Conservation (phyloP, 1,140 invertebrate genomes). For the Adelges cooleyi region DNA sequence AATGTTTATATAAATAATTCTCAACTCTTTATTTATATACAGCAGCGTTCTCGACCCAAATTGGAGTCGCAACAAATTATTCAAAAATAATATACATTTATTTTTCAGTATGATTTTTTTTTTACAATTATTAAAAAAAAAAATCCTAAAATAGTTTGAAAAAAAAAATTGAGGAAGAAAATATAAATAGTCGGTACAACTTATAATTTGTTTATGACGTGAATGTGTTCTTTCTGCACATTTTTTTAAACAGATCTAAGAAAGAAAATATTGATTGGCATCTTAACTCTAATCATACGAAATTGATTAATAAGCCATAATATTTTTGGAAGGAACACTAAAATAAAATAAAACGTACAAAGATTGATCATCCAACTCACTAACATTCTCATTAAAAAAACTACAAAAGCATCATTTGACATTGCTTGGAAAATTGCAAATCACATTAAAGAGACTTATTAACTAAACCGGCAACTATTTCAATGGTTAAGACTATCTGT, state of each 20-base stretch:
- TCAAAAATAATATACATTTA: too few species aligned
- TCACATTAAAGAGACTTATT: not conserved
- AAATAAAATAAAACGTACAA: constrained; percentile 2
- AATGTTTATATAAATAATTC: too few species aligned
- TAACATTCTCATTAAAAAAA: not conserved
- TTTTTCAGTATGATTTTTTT: too few species aligned
- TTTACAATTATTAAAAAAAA: too few species aligned
- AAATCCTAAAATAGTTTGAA: too few species aligned
- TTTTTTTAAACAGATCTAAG: not conserved
- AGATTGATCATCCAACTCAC: not conserved
- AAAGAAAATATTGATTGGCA: not conserved
- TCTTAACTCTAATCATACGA: not conserved
- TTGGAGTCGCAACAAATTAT: too few species aligned
- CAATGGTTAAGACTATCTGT: not conserved
- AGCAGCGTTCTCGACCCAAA: too few species aligned
- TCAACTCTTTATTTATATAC: too few species aligned
- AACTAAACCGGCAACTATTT: not conserved
- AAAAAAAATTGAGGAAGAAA: too few species aligned
- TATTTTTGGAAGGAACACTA: not conserved
- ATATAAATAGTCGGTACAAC: too few species aligned
- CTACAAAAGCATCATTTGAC: not conserved
- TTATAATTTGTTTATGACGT: too few species aligned
- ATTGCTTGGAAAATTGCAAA: constrained; percentile 1
- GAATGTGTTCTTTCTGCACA: not conserved
- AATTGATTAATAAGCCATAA: not conserved